Conservation (phyloP, 2,113 vertebrate species). For the Bubo blakistoni region DNA sequence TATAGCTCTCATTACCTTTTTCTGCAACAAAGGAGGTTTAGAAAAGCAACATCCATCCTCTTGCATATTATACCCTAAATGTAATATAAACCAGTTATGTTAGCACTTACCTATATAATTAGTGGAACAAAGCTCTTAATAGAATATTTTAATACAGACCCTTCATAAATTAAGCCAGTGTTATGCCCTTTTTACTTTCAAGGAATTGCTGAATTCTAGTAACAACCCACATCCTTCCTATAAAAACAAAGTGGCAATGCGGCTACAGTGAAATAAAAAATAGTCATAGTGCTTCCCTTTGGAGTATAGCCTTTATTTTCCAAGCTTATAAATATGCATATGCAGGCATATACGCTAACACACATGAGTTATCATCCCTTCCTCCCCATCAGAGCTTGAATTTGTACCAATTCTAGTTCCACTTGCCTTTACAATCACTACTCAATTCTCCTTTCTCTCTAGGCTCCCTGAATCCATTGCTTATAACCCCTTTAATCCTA, state of each 20-base stretch:
- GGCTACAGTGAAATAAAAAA: not conserved
- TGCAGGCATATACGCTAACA: not conserved
- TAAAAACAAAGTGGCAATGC: not conserved
- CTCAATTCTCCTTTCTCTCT: not conserved
- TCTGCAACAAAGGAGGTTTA: conserved; percentile 11
- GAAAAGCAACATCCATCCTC: not conserved
- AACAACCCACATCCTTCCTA: not conserved
- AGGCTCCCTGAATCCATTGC: not conserved
- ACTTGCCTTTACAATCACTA: not conserved
- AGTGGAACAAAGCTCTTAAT: conserved; percentile 6
- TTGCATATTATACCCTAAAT: conserved; percentile 1
- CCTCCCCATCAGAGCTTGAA: not conserved
- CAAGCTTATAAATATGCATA: not conserved
- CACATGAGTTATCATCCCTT: not conserved
- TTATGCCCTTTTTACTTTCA: not conserved
- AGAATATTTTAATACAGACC: not conserved
- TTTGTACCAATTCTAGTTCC: not conserved
- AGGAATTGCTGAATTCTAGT: not conserved
- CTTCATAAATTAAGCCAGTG: not conserved
- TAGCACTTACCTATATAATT: conserved; percentile 22
- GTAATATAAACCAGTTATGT: conserved; percentile 51
- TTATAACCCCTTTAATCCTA: not conserved
- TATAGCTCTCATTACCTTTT: conserved; percentile 57
- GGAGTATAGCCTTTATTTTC: not conserved
- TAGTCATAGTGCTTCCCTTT: not conserved